Conservation (phyloP, 2,113 vertebrate species). For the Lichenostomus cassidix region DNA sequence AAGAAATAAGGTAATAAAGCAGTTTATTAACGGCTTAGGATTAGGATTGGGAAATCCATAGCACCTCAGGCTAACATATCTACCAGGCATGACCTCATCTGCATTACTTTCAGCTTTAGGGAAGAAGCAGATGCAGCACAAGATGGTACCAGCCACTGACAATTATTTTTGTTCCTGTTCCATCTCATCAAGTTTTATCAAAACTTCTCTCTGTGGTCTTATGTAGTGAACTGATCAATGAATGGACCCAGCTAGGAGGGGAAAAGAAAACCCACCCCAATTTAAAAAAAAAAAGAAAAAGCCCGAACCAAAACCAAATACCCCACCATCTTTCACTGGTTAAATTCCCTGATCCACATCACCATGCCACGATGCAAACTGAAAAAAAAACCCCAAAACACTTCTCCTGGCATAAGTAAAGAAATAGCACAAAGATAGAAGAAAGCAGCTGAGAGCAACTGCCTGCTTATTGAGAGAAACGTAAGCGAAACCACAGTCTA, state of each 20-base stretch:
- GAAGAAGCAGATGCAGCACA: neutral
- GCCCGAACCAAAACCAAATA: too few relatives aligned
- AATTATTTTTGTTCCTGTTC: neutral
- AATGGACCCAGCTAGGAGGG: neutral
- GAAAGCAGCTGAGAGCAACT: neutral
- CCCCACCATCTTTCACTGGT: neutral
- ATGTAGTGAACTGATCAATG: neutral
- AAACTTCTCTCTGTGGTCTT: neutral
- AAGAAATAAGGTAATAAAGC: neutral
- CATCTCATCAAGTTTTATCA: neutral
- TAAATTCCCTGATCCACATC: neutral
- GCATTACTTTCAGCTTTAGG: neutral
- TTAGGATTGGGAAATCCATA: neutral
- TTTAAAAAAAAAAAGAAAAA: neutral
- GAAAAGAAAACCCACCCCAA: rapidly evolving
- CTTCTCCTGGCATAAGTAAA: neutral
- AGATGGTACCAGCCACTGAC: neutral
- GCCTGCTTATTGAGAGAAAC: neutral
- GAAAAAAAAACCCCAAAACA: neutral
- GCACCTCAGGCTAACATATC: neutral
- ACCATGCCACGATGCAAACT: neutral
- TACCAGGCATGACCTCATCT: neutral
- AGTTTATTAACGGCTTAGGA: neutral
- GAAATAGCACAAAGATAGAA: neutral
- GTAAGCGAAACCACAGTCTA: neutral